Evolutionary conservation across 2,888 invertebrate genomes (phyloP).

Genomic region (Drosophila flavopinicola): DNA sequence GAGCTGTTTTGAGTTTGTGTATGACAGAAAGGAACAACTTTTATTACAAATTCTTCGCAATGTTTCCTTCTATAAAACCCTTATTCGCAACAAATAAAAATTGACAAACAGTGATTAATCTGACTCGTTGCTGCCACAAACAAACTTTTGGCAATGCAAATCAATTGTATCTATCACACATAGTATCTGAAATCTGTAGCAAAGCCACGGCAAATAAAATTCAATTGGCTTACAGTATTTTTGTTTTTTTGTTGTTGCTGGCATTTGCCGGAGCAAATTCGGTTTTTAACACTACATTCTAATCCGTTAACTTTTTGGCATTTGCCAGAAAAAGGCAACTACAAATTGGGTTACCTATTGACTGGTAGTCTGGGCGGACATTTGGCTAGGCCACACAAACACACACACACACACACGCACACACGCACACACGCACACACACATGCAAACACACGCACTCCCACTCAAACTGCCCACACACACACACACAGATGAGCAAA

Average conservation of each 20-base stretch:
- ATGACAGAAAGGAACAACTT: too few relatives aligned
- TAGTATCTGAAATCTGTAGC: background rate
- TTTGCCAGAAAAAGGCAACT: slow-evolving; percentile 47
- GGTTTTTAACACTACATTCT: slow-evolving; percentile 62
- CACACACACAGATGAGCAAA: slow-evolving; percentile 25
- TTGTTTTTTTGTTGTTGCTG: slow-evolving; percentile 1
- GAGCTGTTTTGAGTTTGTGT: too few relatives aligned
- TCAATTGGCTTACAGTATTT: slow-evolving; percentile 17
- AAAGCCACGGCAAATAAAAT: slow-evolving; percentile 20
- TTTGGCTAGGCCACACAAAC: slow-evolving; percentile 24
- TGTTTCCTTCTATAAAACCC: too few relatives aligned
- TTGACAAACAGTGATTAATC: too few relatives aligned
- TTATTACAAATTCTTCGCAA: too few relatives aligned
- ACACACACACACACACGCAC: slow-evolving; percentile 2
- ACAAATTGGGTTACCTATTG: slow-evolving; percentile 65
- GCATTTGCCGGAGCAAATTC: background rate
- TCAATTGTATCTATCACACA: background rate
- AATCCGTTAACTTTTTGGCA: slow-evolving; percentile 64
- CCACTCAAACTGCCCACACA: slow-evolving; percentile 27
- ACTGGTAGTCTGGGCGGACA: slow-evolving; percentile 46
- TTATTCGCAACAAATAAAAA: too few relatives aligned
- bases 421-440: slow-evolving; percentile 3
- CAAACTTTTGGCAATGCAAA: slow-evolving; percentile 2
- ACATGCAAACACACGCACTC: background rate
- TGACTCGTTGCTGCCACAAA: too few relatives aligned